Evolutionary conservation across 2,888 invertebrate genomes (phyloP), one percentile per base, ranked within the genome.

Genomic region (Blera fallax): DNA sequence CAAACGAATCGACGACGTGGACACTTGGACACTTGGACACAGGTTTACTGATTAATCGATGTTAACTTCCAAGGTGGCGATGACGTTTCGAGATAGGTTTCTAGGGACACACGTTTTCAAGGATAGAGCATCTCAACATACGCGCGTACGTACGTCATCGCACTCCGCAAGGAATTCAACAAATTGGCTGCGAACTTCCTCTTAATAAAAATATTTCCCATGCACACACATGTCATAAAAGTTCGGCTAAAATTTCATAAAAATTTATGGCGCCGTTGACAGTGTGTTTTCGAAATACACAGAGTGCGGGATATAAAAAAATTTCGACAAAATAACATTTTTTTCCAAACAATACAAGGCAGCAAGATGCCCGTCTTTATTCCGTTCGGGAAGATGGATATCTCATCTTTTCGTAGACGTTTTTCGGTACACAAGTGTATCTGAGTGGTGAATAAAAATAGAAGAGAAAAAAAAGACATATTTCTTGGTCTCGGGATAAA

Each of bases 21-120:
- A n/a, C n/a, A n/a, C n/a, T n/a, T 43, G 58, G 45, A 45, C 7
- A 6, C 14, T n/a, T 29, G 64, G 64, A 43, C 43, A 27, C 77
- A 60, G 45, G 60, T 54, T 60, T 24, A 69, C 52, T 65, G 74
- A 80, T 64, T 65, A 85, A 60, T 80, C 45, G 37, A 1, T 52
- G 62, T 5, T n/a, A 37, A 11, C 29, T 24, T 32, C 69, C 62
- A 69, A 79, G 73, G 79, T 43, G 16, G 6, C 21, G 37, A 48
- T 27, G n/a, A 43, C 32, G 54, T 52, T 14, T 29, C 34, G 34
- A 34, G 60, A 14, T 16, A 21, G 27, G 43, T 45, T 24, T 32
- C 2, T 32, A 6, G 34, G 56, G 34, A 34, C 3, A 16, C 21
- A 60, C 21, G 14, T 10, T 37, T 1, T 40, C 18, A 45, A 8